Percentiles rank a stretch among this genome's conserved stretches.
phyloP scores from a whole-genome alignment of 2,113 vertebrate genomes.

The Nibea coibor region DNA sequence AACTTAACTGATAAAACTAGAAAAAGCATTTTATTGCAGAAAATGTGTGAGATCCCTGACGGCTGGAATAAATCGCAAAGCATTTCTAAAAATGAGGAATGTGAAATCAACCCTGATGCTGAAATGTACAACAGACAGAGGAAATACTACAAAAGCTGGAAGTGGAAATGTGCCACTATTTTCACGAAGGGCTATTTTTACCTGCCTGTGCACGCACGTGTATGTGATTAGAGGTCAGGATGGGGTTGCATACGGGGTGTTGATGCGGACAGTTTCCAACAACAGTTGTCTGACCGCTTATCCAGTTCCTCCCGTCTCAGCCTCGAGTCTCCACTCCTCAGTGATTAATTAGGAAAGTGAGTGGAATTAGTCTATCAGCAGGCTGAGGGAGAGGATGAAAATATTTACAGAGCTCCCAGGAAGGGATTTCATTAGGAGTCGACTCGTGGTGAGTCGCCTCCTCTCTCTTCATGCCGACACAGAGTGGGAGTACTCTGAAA shows the following conservation, averaged over 20 bases:
- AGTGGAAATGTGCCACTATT: neutral
- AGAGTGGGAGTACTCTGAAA: constrained; percentile 57
- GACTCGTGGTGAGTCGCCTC: constrained; percentile 51
- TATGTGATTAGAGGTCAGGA: constrained; percentile 28
- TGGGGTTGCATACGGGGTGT: constrained; percentile 46
- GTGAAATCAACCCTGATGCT: neutral
- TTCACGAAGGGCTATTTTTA: constrained; percentile 34
- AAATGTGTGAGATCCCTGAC: neutral
- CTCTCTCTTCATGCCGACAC: constrained; percentile 49
- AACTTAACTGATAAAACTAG: neutral
- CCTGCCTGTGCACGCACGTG: constrained; percentile 4
- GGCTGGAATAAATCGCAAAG: neutral
- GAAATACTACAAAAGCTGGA: neutral
- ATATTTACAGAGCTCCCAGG: constrained; percentile 81
- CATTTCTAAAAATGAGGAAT: neutral
- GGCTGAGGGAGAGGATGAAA: constrained; percentile 74
- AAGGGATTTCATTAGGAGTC: constrained; percentile 79
- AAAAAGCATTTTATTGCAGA: neutral
- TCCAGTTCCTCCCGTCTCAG: constrained; percentile 59
- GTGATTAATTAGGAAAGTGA: constrained; percentile 78
- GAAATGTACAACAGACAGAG: neutral
- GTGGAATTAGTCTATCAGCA: constrained; percentile 73
- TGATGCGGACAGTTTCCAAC: constrained; percentile 71
- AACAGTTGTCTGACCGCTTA: constrained; percentile 64
- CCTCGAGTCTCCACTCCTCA: constrained; percentile 48